Base-by-base conservation (phyloP, 2,113 vertebrate genomes). In the Perca flavescens region DNA sequence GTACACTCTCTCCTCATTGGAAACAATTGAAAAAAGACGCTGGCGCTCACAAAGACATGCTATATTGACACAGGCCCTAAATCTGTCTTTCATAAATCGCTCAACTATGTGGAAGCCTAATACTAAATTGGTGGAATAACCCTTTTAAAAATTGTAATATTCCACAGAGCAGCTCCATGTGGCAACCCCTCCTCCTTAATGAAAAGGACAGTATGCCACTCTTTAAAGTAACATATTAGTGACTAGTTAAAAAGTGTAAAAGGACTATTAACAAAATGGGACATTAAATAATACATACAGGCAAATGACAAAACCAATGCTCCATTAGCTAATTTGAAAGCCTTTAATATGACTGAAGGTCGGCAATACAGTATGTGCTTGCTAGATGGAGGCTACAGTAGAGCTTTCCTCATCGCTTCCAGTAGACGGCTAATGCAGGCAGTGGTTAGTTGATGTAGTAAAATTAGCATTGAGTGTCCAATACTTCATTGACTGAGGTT, bases 51-150 rank as follows among this genome's bases (percentile, higher is more conserved):
- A 43, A 43, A 43, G 40, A 43, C 10, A 43, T 2, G 40, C 40
- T 43, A 11, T 43, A 43, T 43, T 10, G 40, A 43, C 40, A 43
- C 40, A 43, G 40, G 40, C 40, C 40, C 40, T 43, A 3, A 43
- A 43, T 43, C 40, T 43, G 15, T 49, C 15, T 49, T 49, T 16
- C 14, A 16, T 16, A 6, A 49, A 49, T 49, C 0, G 47, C 14
- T 49, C 14, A 49, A 49, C 47, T 49, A 49, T 16, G 62, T 46
- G 21, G 6, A 64, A 15, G 6, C 40, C 9, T 6, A 1, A 6
- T 22, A 52, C 31, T 25, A 43, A 77, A 65, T 52, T 83, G 17
- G 11, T 64, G 15, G n/a, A 52, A 58, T 72, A n/a, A 43, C 22
- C 22, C 19, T 83, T 78, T 25, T 1, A n/a, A n/a, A n/a, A n/a